These are phyloP conservation scores for Chlamydotis undulata DNA, from an alignment of 2,113 vertebrate species.

Conservation along the genomic window DNA sequence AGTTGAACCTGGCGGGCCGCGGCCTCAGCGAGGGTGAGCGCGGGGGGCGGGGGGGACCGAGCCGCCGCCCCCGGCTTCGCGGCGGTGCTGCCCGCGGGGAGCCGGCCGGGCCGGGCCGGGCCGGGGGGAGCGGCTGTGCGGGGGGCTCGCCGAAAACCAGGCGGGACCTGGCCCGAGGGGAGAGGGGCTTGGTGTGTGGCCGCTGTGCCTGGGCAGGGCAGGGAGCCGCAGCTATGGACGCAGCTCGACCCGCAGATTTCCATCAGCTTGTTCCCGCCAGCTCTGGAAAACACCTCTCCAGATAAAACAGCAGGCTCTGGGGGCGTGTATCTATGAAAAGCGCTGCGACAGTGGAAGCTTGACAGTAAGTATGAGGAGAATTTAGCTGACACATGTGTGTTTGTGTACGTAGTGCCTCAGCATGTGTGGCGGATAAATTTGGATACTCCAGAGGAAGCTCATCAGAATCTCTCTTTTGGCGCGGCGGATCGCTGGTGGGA, in stretches of 20 bases:
- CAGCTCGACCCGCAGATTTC: not conserved
- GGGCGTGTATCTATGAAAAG: accelerated
- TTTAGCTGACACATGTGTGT: accelerated
- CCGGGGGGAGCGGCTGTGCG: too few species aligned
- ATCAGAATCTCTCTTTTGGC: constrained; percentile 83
- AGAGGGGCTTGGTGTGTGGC: too few species aligned
- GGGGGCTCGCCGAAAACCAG: too few species aligned
- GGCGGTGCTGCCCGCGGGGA: not conserved
- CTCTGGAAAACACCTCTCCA: not conserved
- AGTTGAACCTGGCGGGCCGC: constrained; percentile 86
- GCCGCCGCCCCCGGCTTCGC: too few species aligned
- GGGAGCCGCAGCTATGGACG: too few species aligned
- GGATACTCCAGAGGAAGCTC: constrained; percentile 87
- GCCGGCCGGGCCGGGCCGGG: too few species aligned
- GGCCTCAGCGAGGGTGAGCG: constrained; percentile 84
- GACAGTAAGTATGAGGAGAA: accelerated
- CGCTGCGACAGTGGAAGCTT: accelerated
- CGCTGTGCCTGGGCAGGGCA: too few species aligned
- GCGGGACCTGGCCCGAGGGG: too few species aligned
- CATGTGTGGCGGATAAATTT: constrained; percentile 91
- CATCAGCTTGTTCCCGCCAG: not conserved
- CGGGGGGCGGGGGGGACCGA: not conserved
- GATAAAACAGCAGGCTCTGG: accelerated
- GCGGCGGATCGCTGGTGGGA: constrained; percentile 94
- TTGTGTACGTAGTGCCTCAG: constrained; percentile 80